Evolutionary conservation across 2,113 vertebrate species (phyloP).

Genomic region (Callocephalon fimbriatum): DNA sequence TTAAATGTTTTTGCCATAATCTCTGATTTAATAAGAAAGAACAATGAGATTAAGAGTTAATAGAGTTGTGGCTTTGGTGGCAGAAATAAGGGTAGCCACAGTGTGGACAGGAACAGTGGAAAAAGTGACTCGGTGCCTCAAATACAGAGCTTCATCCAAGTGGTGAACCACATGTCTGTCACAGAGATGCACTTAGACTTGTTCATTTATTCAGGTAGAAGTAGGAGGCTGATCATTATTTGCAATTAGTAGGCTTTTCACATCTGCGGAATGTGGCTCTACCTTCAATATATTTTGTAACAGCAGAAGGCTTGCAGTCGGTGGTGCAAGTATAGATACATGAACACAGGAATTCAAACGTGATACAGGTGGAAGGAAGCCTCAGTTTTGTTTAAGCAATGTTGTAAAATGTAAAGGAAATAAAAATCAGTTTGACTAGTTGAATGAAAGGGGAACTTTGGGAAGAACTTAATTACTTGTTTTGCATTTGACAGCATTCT

Average conservation of each 20-base stretch:
- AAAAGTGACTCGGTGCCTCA: neutral
- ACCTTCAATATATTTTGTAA: too few relatives aligned
- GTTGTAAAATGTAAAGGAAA: neutral
- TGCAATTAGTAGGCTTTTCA: neutral
- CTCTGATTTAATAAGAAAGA: neutral
- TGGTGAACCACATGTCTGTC: neutral
- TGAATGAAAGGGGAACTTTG: neutral
- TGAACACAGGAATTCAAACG: neutral
- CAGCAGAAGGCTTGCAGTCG: neutral
- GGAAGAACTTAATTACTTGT: neutral
- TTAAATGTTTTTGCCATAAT: neutral
- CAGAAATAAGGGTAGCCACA: neutral
- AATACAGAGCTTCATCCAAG: neutral
- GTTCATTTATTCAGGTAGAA: neutral
- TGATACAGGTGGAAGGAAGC: neutral
- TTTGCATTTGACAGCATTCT: neutral
- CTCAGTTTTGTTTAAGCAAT: neutral
- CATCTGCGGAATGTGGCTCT: neutral
- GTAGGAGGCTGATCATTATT: neutral
- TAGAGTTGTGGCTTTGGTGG: neutral
- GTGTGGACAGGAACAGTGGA: neutral
- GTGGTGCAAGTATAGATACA: neutral
- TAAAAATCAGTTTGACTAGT: neutral
- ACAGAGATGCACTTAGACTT: neutral
- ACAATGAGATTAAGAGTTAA: neutral